Conservation (phyloP, 1,140 invertebrate species). For the Pemphigus obesinymphae region DNA sequence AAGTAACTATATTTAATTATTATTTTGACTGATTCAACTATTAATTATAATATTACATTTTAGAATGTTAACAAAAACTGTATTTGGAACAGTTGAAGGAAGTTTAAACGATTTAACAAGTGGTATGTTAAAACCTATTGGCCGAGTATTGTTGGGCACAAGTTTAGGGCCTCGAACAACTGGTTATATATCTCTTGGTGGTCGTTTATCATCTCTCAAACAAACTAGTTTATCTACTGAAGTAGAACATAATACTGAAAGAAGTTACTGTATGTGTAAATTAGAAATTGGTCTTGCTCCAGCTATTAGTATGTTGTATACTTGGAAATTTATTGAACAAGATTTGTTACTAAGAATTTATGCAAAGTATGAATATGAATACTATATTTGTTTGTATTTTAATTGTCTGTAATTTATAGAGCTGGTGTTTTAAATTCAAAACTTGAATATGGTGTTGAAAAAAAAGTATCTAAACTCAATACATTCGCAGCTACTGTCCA, state of each 20-base stretch:
- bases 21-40: not conserved
- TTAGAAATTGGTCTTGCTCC: constrained; percentile 36
- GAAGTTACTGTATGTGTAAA: constrained; percentile 38
- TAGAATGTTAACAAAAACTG: constrained; percentile 62
- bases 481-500: constrained; percentile 77
- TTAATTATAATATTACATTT: constrained; percentile 54
- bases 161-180: constrained; percentile 15
- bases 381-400: constrained; percentile 43
- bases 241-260: constrained; percentile 37
- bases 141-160: constrained; percentile 24
- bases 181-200: constrained; percentile 34
- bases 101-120: constrained; percentile 21
- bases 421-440: constrained; percentile 79
- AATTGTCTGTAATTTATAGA: constrained; percentile 54
- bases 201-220: constrained; percentile 25
- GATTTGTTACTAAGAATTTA: constrained; percentile 70
- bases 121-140: constrained; percentile 17
- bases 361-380: constrained; percentile 61
- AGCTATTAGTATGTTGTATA: constrained; percentile 46
- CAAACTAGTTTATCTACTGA: constrained; percentile 25
- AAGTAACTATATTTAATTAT: constrained; percentile 19
- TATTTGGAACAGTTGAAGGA: constrained; percentile 67
- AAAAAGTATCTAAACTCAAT: constrained; percentile 86
- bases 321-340: constrained; percentile 69
- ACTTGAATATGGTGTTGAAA: constrained; percentile 86